Percentiles rank a stretch among this genome's conserved stretches.
phyloP scores from a whole-genome alignment of 2,888 invertebrate species.

The Dynastes maya region DNA sequence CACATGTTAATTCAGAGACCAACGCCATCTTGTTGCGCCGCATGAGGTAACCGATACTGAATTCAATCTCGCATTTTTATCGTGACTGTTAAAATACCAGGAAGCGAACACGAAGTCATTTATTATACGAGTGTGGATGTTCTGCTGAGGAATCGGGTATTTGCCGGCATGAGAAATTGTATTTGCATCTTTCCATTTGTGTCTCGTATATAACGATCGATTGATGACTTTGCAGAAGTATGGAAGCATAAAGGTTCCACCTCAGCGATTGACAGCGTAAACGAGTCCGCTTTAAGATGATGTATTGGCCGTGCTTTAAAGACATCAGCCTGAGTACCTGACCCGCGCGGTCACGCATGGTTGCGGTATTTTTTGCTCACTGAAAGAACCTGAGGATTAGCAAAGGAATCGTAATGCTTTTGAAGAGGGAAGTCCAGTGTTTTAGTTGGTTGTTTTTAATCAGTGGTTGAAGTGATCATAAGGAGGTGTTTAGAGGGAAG shows the following conservation, averaged over 20 bases:
- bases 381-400: background rate
- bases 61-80: background rate
- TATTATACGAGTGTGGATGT: background rate
- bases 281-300: slow-evolving; percentile 29
- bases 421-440: background rate
- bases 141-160: background rate
- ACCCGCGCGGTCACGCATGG: slow-evolving; percentile 12
- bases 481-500: too few species aligned
- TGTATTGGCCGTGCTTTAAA: background rate
- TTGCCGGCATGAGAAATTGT: background rate
- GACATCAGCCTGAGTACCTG: slow-evolving; percentile 7
- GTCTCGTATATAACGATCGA: background rate
- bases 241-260: background rate
- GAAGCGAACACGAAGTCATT: slow-evolving; percentile 3
- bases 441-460: too few species aligned
- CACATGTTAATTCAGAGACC: background rate
- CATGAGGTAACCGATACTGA: background rate
- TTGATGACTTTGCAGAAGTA: slow-evolving; percentile 28
- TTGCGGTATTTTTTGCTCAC: background rate
- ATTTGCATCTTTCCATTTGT: slow-evolving; percentile 21
- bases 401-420: background rate
- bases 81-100: background rate
- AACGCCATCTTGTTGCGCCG: background rate
- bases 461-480: too few species aligned
- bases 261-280: slow-evolving; percentile 6